Evolutionary conservation across 2,113 vertebrate genomes (phyloP).

Genomic region (Pangasianodon gigas): DNA sequence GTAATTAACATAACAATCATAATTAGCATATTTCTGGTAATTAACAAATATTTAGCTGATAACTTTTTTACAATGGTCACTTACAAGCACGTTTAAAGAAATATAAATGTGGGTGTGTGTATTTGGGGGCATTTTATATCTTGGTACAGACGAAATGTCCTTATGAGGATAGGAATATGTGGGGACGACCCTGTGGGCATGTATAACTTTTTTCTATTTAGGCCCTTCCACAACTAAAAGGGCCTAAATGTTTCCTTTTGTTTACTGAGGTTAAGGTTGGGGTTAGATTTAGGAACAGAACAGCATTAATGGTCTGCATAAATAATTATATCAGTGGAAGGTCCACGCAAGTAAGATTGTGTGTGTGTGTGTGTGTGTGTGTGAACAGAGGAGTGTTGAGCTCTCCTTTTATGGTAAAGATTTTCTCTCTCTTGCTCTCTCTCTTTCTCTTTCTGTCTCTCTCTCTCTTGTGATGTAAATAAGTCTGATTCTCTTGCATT

Average conservation of each 20-base stretch:
- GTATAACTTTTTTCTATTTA: not conserved
- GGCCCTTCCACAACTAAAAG: not conserved
- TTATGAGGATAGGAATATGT: not conserved
- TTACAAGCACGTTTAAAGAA: not conserved
- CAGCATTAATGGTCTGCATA: too few species aligned
- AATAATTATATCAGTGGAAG: not conserved
- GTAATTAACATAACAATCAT: not conserved
- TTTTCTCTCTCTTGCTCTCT: not conserved
- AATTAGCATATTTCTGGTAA: not conserved
- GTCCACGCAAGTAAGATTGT: not conserved
- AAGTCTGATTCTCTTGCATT: not conserved
- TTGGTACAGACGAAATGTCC: not conserved
- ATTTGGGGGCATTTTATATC: not conserved
- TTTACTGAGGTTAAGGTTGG: not conserved
- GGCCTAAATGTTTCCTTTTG: not conserved
- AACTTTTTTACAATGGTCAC: not conserved
- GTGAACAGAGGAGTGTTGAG: not conserved
- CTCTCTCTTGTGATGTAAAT: conserved; percentile 49
- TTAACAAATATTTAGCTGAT: not conserved
- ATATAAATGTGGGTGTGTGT: not conserved
- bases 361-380: not conserved
- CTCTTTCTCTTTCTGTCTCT: conserved; percentile 20
- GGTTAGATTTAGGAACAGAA: not conserved
- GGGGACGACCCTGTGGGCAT: not conserved
- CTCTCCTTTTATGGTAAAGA: not conserved